A percentile compares a stretch with the other conserved stretches of the same genome.
Evolutionary conservation across 2,113 vertebrate species (phyloP).

Genomic region (Neodontobutis hainanensis): DNA sequence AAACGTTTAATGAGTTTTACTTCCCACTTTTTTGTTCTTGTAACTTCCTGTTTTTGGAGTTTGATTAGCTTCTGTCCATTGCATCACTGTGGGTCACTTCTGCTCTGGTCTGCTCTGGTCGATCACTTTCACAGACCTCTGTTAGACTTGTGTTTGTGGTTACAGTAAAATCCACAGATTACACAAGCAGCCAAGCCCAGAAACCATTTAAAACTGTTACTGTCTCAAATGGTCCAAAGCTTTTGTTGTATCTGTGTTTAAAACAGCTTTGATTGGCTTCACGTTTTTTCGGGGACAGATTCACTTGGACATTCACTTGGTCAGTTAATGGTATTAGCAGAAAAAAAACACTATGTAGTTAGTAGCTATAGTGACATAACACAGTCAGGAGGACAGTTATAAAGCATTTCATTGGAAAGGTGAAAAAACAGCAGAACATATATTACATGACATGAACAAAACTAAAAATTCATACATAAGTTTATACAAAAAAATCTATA

Average conservation of each 20-base stretch:
- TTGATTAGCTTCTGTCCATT: slow-evolving; percentile 18
- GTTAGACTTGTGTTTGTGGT: slow-evolving; percentile 12
- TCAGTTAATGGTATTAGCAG: neutral
- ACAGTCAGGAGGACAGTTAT: neutral
- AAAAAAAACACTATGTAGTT: neutral
- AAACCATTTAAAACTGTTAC: neutral
- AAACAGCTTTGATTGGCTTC: neutral
- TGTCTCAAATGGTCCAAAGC: neutral
- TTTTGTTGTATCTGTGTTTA: neutral
- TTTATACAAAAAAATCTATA: too few species aligned
- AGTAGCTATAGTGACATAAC: neutral
- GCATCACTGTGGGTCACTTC: slow-evolving; percentile 1
- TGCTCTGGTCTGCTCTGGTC: too few species aligned
- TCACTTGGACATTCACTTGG: slow-evolving; percentile 1
- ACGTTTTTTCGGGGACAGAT: slow-evolving; percentile 1
- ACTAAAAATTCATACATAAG: too few species aligned
- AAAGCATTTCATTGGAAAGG: too few species aligned
- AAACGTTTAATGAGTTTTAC: neutral
- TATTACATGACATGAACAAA: too few species aligned
- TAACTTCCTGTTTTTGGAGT: slow-evolving; percentile 28
- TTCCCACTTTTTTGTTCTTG: slow-evolving; percentile 8
- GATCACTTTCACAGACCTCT: neutral
- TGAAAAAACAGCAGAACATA: too few species aligned
- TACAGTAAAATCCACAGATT: slow-evolving; percentile 7
- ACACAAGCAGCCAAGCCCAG: neutral